Percentiles rank a stretch among this genome's conserved stretches.
Conservation (phyloP, 2,888 invertebrate genomes). For the Synergus laeviventris region DNA sequence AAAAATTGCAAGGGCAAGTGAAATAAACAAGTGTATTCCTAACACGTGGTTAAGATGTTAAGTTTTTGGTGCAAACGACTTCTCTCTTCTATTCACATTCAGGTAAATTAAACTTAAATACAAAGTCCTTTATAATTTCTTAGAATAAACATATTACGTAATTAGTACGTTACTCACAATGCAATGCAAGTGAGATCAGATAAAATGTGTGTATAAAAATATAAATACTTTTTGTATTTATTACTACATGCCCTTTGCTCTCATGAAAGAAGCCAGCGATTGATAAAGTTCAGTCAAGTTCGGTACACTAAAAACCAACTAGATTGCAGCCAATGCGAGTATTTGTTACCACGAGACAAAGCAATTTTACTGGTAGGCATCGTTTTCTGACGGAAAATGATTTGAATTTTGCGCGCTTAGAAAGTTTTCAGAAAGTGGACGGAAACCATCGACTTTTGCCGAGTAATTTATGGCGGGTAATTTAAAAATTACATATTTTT, state of each 20-base stretch:
- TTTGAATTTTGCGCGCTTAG: background rate
- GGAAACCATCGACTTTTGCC: slow-evolving; percentile 33
- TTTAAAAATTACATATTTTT: slow-evolving; percentile 20
- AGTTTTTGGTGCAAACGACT: slow-evolving; percentile 10
- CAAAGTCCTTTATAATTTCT: background rate
- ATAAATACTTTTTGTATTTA: background rate
- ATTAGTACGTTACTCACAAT: too few species aligned
- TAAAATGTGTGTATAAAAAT: background rate
- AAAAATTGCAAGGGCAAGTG: background rate
- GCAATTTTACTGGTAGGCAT: background rate
- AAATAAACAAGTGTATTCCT: background rate
- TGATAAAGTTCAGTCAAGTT: background rate
- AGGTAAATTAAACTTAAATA: slow-evolving; percentile 4
- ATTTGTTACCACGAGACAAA: background rate
- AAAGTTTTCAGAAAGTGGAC: background rate
- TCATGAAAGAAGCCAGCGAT: background rate
- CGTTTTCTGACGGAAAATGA: background rate
- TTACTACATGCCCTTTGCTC: background rate
- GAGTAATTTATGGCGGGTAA: slow-evolving; percentile 34
- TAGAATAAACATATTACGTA: background rate
- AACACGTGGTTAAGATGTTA: background rate
- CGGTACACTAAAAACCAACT: background rate
- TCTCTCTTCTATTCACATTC: slow-evolving; percentile 7
- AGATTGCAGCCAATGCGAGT: background rate
- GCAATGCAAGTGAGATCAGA: background rate